Evolutionary conservation across 2,113 vertebrate genomes (phyloP).

Genomic region (Bagarius yarrelli): DNA sequence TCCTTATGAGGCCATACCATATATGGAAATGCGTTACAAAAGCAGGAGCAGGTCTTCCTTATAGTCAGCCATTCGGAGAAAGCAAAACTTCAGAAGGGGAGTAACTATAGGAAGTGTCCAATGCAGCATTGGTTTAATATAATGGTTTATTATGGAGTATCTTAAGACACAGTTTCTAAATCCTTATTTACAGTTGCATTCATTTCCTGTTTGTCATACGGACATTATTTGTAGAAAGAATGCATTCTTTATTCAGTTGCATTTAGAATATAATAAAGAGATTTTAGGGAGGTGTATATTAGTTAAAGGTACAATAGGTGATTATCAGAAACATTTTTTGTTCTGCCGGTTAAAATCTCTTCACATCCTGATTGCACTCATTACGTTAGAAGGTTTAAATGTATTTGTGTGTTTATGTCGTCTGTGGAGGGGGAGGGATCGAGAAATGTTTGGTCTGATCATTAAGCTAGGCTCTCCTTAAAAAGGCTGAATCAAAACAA

Average conservation of each 20-base stretch:
- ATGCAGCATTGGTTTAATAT: conserved; percentile 55
- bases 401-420: too few species aligned
- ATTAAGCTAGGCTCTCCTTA: too few species aligned
- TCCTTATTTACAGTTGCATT: background rate
- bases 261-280: background rate
- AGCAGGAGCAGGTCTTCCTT: background rate
- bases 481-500: too few species aligned
- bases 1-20: conserved; percentile 53
- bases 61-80: conserved; percentile 56
- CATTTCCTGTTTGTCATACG: background rate
- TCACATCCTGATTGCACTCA: too few species aligned
- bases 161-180: background rate
- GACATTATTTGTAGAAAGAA: background rate
- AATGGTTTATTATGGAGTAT: too few species aligned
- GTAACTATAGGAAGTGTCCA: conserved; percentile 58
- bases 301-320: too few species aligned
- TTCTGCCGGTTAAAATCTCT: too few species aligned
- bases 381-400: too few species aligned
- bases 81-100: conserved; percentile 58
- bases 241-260: background rate
- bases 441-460: too few species aligned
- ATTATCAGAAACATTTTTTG: too few species aligned
- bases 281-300: too few species aligned
- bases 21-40: conserved; percentile 60
- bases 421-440: too few species aligned